Evolutionary conservation across 2,888 invertebrate species (phyloP).

Genomic region (Gerris lacustris): DNA sequence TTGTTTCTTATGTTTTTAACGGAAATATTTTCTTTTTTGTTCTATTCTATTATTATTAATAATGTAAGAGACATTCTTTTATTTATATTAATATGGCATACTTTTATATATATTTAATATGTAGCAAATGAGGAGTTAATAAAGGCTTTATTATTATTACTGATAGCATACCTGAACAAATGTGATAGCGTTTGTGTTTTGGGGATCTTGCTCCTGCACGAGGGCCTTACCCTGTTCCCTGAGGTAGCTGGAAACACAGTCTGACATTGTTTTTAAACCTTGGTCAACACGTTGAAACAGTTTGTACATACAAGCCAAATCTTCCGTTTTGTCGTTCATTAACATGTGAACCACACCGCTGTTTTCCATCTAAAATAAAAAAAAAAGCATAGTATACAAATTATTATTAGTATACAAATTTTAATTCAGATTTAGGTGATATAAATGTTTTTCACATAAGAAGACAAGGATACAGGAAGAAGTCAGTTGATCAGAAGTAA

Average conservation of each 20-base stretch:
- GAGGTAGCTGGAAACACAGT: constrained; percentile 87
- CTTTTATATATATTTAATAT: too few species aligned
- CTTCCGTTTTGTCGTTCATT: constrained; percentile 90
- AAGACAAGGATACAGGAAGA: neutral
- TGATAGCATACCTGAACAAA: constrained; percentile 75
- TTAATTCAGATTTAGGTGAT: neutral
- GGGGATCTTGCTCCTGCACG: constrained; percentile 82
- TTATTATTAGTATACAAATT: too few species aligned
- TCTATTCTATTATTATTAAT: too few species aligned
- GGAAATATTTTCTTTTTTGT: too few species aligned
- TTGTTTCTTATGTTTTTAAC: too few species aligned
- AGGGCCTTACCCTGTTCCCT: constrained; percentile 90
- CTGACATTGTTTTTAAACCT: constrained; percentile 90
- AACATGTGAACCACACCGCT: constrained; percentile 98
- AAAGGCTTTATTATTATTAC: too few species aligned
- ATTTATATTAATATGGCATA: too few species aligned
- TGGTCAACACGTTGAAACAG: constrained; percentile 81
- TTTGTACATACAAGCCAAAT: constrained; percentile 96
- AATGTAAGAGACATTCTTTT: too few species aligned
- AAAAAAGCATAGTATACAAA: neutral
- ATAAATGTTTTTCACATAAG: neutral
- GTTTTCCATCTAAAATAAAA: constrained; percentile 80
- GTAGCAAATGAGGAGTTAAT: too few species aligned
- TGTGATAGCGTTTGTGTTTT: constrained; percentile 73
- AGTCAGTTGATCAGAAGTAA: neutral